Base-by-base conservation (phyloP, 1,140 invertebrate genomes). In the Metaphire vulgaris region DNA sequence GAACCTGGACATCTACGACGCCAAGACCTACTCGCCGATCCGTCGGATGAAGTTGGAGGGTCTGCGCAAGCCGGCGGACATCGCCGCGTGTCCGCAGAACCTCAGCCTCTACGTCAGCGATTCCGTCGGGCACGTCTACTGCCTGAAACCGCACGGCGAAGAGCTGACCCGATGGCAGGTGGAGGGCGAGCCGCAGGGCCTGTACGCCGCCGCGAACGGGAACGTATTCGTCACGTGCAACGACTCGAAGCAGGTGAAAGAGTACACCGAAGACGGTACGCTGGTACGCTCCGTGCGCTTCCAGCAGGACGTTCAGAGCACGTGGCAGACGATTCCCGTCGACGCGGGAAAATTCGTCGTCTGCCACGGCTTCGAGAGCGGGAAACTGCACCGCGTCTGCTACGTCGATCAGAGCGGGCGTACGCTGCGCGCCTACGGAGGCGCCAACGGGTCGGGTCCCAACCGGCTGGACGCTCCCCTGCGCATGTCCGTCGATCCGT, bases 281-380 rank as follows among this genome's bases (percentile, higher is more conserved):
- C 34, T 73, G 31, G 72, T 73, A 28, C 14, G 41, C 15, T 73
- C 72, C 16, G n/a, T 73, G 16, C 72, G 72, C 72, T 73, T 73
- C 28, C 72, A 73, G 30, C 72, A 73, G 72, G 72, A 73, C 72
- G 34, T 73, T 26, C 26, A 26, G 2, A 41, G 32, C 56, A 31
- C 72, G 14, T 73, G 72, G 72, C 72, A 73, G 26, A 34, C 41
- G 16, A 34, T 73, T 34, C 72, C 72, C 28, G 72, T 73, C 33
- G 72, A 34, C 15, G 72, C 28, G 21, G 34, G 26, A 0, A 73
- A n/a, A 34, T 73, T 34, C 72, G 72, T 34, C 32, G 33, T 73
- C 28, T 73, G 72, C 34, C 72, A 73, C 72, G 72, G 72, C n/a
- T 73, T 31, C 31, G 72, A 73, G n/a, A 64, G 72, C 33, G 34